These are phyloP conservation scores for Pipa parva DNA, from an alignment of 2,113 vertebrate genomes.

Conservation along the genomic window DNA sequence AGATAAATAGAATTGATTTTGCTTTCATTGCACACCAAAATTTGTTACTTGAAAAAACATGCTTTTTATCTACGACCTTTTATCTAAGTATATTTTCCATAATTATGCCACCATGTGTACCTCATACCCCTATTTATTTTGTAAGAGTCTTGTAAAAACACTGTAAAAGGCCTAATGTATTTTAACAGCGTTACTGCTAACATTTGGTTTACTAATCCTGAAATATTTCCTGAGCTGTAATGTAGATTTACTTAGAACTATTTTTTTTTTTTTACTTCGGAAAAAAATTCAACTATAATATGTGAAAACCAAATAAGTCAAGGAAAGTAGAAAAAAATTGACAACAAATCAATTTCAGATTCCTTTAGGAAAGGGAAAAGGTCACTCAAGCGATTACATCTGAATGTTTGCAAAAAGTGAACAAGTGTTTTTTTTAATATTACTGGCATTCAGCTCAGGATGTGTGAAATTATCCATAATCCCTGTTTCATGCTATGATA, in stretches of 20 bases:
- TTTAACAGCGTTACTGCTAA: not conserved
- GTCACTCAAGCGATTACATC: conserved; percentile 3
- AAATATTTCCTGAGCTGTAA: not conserved
- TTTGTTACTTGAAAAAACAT: no score
- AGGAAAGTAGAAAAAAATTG: not conserved
- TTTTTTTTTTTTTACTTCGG: not conserved
- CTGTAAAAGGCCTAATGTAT: no score
- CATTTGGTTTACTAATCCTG: not conserved
- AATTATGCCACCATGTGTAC: no score
- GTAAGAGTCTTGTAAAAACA: no score
- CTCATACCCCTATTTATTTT: no score
- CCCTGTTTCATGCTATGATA: conserved; percentile 15
- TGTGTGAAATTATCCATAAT: conserved; percentile 36
- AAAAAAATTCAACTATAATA: not conserved
- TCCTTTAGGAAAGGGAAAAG: conserved; percentile 7
- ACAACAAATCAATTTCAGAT: conserved; percentile 5
- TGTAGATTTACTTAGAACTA: not conserved
- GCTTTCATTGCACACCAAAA: no score
- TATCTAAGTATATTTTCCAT: no score
- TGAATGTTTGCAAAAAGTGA: not conserved
- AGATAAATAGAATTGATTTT: no score
- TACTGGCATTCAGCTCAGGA: conserved; percentile 7
- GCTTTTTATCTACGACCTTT: no score
- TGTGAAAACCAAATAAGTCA: conserved; percentile 4
- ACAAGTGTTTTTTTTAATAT: not conserved